A percentile compares a stretch with the other conserved stretches of the same genome.
These are phyloP conservation scores for Euzophera pinguis DNA, from an alignment of 2,888 invertebrate genomes.

Conservation along the genomic window DNA sequence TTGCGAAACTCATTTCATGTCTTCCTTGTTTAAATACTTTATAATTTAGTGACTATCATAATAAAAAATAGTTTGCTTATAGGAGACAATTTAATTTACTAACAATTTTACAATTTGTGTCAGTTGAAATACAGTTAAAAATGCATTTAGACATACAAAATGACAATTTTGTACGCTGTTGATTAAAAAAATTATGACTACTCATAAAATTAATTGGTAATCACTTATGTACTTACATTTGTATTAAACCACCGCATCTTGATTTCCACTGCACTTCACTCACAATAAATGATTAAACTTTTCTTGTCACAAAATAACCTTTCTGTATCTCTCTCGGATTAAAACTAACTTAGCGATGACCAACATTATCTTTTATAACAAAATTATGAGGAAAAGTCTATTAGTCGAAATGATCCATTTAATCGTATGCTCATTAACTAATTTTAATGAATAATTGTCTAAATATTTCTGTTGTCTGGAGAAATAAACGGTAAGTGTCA, in stretches of 20 bases:
- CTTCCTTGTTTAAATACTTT: no score
- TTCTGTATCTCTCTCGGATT: not conserved
- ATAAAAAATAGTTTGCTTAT: no score
- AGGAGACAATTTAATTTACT: no score
- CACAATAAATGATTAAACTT: not conserved
- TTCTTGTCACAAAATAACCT: not conserved
- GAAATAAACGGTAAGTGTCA: no score
- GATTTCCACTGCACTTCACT: not conserved
- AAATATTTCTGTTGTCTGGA: not conserved
- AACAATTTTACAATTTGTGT: no score
- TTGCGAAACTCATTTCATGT: no score
- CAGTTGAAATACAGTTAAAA: no score
- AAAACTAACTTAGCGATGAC: not conserved
- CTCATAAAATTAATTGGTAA: no score
- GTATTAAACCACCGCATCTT: constrained; percentile 1
- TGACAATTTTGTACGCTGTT: no score
- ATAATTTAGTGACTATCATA: no score
- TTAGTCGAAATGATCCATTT: not conserved
- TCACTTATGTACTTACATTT: not conserved
- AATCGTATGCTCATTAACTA: not conserved
- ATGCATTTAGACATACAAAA: no score
- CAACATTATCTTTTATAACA: not conserved
- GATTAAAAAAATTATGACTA: no score
- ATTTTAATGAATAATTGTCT: constrained; percentile 3
- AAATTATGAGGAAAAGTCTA: not conserved